Conservation (phyloP, 2,797 vertebrate species). For the Silurus lanzhouensis region DNA sequence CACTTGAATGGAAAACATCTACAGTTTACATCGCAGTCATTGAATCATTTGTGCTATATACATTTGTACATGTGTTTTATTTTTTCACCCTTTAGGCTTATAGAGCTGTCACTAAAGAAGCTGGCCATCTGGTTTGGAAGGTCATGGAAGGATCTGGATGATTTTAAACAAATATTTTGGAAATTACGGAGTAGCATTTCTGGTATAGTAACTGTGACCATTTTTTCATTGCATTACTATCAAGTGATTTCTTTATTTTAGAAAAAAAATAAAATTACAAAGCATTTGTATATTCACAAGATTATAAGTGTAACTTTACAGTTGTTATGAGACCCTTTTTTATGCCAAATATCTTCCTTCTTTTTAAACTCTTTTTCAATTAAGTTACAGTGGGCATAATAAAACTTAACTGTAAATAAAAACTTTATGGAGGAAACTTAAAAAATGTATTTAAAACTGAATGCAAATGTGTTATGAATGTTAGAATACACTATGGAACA, state of each 20-base stretch:
- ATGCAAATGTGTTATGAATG: background rate
- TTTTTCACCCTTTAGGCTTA: constrained; percentile 60
- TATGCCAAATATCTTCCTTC: background rate
- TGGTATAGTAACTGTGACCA: constrained; percentile 60
- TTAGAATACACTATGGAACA: constrained; percentile 81
- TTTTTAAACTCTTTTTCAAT: background rate
- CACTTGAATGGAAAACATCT: background rate
- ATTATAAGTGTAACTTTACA: background rate
- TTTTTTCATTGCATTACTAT: background rate
- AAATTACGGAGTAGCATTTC: constrained; percentile 75
- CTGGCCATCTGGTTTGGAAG: constrained; percentile 72
- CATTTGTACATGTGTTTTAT: background rate
- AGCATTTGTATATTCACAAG: background rate
- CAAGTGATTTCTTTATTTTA: background rate
- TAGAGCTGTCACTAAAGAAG: constrained; percentile 78
- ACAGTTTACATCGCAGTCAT: background rate
- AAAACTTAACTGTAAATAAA: background rate
- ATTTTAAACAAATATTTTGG: constrained; percentile 83
- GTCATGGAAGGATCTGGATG: constrained; percentile 78
- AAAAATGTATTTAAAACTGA: too few relatives aligned
- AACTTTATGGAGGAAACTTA: too few relatives aligned
- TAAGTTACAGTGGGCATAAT: background rate
- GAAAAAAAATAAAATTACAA: background rate
- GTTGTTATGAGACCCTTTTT: background rate
- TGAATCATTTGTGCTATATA: background rate